These are phyloP conservation scores for Rhamnusium bicolor DNA, from an alignment of 2,888 invertebrate genomes.

Conservation along the genomic window DNA sequence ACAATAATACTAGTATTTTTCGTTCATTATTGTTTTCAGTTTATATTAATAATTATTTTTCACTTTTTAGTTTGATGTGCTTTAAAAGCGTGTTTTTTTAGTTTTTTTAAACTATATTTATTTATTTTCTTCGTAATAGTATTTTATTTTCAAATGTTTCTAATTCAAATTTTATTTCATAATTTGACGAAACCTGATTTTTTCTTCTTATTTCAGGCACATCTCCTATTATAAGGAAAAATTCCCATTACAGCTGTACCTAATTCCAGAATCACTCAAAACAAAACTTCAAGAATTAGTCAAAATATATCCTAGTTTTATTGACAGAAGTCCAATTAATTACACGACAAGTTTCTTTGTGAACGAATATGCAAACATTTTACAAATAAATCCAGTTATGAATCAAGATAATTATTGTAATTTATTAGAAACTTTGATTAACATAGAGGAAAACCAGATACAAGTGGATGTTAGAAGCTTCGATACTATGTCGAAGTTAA, in stretches of 20 bases:
- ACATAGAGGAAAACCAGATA: conserved; percentile 65
- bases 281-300: conserved; percentile 20
- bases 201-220: conserved; percentile 22
- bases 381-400: conserved; percentile 39
- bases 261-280: conserved; percentile 32
- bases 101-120: no score
- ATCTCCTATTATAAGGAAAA: conserved; percentile 35
- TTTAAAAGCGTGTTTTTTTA: no score
- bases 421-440: conserved; percentile 57
- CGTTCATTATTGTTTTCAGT: no score
- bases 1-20: no score
- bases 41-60: no score
- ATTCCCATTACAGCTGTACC: conserved; percentile 22
- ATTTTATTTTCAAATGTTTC: no score
- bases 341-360: neutral
- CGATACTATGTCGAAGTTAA: conserved; percentile 56
- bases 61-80: no score
- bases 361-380: neutral
- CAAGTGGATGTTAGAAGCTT: conserved; percentile 60
- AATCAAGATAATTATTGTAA: conserved; percentile 54
- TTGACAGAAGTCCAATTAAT: conserved; percentile 7
- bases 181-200: no score
- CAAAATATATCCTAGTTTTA: conserved; percentile 36
- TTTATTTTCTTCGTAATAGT: no score
- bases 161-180: no score